Evolutionary conservation across 2,113 vertebrate species (phyloP).

Genomic region (Desmodus rotundus): DNA sequence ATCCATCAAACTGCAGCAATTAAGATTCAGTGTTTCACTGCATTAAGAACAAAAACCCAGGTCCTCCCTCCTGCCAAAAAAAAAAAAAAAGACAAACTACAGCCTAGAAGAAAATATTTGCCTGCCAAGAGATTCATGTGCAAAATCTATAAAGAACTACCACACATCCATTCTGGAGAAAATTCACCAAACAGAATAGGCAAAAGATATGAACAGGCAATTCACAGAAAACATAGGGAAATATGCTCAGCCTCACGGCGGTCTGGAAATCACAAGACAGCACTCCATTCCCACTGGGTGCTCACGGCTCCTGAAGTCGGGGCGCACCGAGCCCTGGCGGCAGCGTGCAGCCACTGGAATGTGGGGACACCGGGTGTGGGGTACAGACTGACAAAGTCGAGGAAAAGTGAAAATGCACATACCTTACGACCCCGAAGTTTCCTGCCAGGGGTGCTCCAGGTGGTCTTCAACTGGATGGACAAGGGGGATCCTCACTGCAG

Average conservation of each 20-base stretch:
- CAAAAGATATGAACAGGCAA: not conserved
- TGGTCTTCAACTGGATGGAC: no score
- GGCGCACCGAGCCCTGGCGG: no score
- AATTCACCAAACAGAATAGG: not conserved
- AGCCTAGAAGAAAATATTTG: not conserved
- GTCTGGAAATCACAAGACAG: not conserved
- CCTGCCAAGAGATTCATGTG: not conserved
- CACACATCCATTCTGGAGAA: not conserved
- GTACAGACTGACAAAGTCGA: not conserved
- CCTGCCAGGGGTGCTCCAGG: rapidly evolving
- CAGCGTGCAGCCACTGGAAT: not conserved
- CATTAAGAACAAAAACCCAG: not conserved
- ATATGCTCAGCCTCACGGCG: not conserved
- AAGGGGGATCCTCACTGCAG: not conserved
- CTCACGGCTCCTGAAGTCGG: not conserved
- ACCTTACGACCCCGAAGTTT: no score
- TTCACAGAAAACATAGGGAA: not conserved
- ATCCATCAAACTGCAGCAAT: not conserved
- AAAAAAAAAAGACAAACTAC: not conserved
- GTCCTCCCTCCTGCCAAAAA: rapidly evolving
- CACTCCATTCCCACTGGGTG: no score
- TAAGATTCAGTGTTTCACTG: not conserved
- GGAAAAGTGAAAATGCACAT: not conserved
- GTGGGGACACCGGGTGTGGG: not conserved
- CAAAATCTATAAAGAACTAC: not conserved